A percentile compares a stretch with the other conserved stretches of the same genome.
phyloP scores from a whole-genome alignment of 2,113 vertebrate species.

The Ophiodon elongatus region DNA sequence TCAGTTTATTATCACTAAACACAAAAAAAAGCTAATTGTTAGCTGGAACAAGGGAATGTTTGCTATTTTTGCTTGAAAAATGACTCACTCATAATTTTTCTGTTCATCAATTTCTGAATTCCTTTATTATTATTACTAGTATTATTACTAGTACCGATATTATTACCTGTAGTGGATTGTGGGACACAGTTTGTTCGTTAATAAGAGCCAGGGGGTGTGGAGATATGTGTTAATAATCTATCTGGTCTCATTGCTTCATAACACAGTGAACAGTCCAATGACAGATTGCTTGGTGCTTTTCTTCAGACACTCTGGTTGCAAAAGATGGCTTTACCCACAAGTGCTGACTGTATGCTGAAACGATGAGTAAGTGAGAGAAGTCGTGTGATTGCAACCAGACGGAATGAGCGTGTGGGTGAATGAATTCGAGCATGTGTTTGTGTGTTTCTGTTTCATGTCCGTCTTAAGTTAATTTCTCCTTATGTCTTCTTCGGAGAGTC shows the following conservation, averaged over 20 bases:
- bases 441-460: constrained; percentile 15
- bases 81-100: not conserved
- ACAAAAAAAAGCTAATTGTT: not conserved
- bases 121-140: not conserved
- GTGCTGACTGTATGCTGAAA: constrained; percentile 42
- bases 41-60: not conserved
- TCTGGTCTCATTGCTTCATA: not conserved
- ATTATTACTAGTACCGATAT: not conserved
- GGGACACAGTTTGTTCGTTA: not conserved
- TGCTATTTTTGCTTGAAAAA: not conserved
- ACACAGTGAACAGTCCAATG: not conserved
- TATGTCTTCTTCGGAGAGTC: not conserved
- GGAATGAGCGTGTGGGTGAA: constrained; percentile 20
- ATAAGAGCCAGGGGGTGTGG: not conserved
- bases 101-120: not conserved
- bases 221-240: constrained; percentile 10
- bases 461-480: not conserved
- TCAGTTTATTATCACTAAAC: not conserved
- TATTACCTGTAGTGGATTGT: not conserved
- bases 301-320: constrained; percentile 25
- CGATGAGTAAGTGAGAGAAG: constrained; percentile 52
- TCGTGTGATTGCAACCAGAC: constrained; percentile 42
- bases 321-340: constrained; percentile 49
- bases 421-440: constrained; percentile 46
- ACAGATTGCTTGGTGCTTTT: constrained; percentile 45